phyloP scores from a whole-genome alignment of 2,888 invertebrate species.

The Hirtodrosophila duncani region DNA sequence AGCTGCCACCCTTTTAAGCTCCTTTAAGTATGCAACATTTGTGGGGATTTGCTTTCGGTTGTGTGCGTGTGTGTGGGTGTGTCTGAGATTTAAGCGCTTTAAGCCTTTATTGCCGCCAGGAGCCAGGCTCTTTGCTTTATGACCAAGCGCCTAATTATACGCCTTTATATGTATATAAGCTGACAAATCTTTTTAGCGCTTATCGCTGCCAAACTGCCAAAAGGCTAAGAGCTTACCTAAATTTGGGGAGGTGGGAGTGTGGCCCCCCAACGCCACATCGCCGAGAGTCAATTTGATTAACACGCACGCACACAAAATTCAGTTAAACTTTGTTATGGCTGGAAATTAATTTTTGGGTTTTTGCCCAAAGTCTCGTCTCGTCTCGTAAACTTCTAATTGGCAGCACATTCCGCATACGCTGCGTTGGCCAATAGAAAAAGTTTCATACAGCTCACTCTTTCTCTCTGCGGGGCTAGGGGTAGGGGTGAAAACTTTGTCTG shows the following conservation, averaged over 20 bases:
- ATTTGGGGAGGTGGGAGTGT: no score
- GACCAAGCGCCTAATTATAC: constrained; percentile 50
- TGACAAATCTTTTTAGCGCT: constrained; percentile 51
- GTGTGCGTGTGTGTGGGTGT: constrained; percentile 3
- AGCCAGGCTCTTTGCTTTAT: background rate
- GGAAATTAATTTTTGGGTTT: constrained; percentile 55
- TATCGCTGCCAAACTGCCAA: constrained; percentile 31
- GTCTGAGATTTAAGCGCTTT: constrained; percentile 16
- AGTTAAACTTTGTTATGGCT: constrained; percentile 40
- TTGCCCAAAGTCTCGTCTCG: constrained; percentile 24
- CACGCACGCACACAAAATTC: constrained; percentile 56
- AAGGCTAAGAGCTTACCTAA: constrained; percentile 25
- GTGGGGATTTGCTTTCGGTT: constrained; percentile 28
- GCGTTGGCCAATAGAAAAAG: constrained; percentile 30
- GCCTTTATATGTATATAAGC: no score
- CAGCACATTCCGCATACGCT: constrained; percentile 59
- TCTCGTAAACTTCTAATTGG: constrained; percentile 66
- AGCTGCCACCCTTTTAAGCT: constrained; percentile 2
- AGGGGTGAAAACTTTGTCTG: constrained; percentile 41
- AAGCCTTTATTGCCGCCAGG: constrained; percentile 8
- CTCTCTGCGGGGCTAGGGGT: background rate
- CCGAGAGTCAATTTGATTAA: constrained; percentile 55
- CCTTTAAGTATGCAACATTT: constrained; percentile 30
- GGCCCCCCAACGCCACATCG: background rate
- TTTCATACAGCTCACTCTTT: constrained; percentile 31